Conservation (phyloP, 2,888 invertebrate species). For the Temnothorax unifasciatus region DNA sequence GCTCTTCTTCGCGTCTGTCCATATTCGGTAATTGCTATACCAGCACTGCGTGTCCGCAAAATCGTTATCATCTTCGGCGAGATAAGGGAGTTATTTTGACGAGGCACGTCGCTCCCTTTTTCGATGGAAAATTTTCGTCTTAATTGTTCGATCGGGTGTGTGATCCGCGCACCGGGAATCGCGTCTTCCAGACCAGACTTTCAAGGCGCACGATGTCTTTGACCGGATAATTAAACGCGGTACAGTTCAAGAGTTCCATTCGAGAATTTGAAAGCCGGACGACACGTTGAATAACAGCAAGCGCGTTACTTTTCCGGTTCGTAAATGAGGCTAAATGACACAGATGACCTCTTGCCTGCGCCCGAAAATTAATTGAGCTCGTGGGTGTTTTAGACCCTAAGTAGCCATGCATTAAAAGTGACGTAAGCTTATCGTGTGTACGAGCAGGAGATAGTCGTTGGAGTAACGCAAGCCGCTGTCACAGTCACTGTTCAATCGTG, state of each 20-base stretch:
- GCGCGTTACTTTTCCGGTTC: neutral
- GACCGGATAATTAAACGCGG: neutral
- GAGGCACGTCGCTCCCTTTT: neutral
- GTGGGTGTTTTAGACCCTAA: conserved; percentile 37
- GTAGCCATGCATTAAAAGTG: conserved; percentile 33
- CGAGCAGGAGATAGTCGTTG: conserved; percentile 8
- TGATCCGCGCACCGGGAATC: neutral
- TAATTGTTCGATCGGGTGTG: neutral
- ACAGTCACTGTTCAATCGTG: conserved; percentile 9
- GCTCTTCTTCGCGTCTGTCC: neutral
- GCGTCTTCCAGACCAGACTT: neutral
- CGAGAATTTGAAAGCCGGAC: neutral
- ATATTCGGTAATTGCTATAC: neutral
- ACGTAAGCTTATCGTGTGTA: conserved; percentile 32
- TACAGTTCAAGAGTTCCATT: neutral
- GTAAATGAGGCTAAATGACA: conserved; percentile 33
- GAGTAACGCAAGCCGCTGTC: neutral
- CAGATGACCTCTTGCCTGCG: conserved; percentile 16
- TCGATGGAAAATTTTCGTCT: neutral
- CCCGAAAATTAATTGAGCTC: conserved; percentile 38
- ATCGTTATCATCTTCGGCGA: neutral
- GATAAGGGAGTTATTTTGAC: neutral
- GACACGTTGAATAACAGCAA: neutral
- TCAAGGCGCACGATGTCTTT: neutral
- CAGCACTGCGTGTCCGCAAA: neutral